These are phyloP conservation scores for Maniola hyperantus DNA, from an alignment of 2,888 invertebrate species.

Conservation along the genomic window DNA sequence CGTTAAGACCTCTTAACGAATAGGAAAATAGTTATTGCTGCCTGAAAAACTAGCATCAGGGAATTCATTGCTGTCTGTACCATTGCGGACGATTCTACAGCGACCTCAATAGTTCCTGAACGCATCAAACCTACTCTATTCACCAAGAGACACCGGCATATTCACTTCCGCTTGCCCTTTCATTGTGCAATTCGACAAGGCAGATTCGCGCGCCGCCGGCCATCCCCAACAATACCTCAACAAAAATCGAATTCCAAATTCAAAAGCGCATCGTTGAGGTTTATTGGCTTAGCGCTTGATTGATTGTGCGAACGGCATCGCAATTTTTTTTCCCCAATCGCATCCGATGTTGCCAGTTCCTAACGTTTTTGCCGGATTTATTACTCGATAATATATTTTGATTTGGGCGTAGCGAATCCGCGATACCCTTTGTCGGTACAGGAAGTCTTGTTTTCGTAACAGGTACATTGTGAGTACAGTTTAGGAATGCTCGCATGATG, in stretches of 20 bases:
- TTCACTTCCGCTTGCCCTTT: slow-evolving; percentile 76
- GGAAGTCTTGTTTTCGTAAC: slow-evolving; percentile 60
- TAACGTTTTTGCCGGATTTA: slow-evolving; percentile 50
- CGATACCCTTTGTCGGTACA: slow-evolving; percentile 67
- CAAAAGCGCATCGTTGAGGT: slow-evolving; percentile 83
- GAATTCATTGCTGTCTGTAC: slow-evolving; percentile 44
- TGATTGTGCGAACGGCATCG: slow-evolving; percentile 78
- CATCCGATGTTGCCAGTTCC: slow-evolving; percentile 55
- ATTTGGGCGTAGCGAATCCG: slow-evolving; percentile 80
- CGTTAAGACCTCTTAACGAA: background rate
- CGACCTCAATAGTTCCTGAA: slow-evolving; percentile 74
- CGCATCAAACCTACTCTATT: slow-evolving; percentile 61
- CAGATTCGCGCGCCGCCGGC: slow-evolving; percentile 74
- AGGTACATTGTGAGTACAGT: slow-evolving; percentile 47
- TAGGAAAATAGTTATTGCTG: background rate
- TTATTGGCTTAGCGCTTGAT: slow-evolving; percentile 83
- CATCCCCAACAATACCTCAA: slow-evolving; percentile 69
- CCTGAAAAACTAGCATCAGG: background rate
- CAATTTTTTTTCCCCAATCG: slow-evolving; percentile 51
- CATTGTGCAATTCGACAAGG: slow-evolving; percentile 75
- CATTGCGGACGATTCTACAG: slow-evolving; percentile 46
- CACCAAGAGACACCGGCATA: slow-evolving; percentile 67
- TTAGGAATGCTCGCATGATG: slow-evolving; percentile 53
- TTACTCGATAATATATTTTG: slow-evolving; percentile 76
- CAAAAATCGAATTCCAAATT: slow-evolving; percentile 79